Evolutionary conservation across 2,797 vertebrate species (phyloP).

Genomic region (Paguma larvata): DNA sequence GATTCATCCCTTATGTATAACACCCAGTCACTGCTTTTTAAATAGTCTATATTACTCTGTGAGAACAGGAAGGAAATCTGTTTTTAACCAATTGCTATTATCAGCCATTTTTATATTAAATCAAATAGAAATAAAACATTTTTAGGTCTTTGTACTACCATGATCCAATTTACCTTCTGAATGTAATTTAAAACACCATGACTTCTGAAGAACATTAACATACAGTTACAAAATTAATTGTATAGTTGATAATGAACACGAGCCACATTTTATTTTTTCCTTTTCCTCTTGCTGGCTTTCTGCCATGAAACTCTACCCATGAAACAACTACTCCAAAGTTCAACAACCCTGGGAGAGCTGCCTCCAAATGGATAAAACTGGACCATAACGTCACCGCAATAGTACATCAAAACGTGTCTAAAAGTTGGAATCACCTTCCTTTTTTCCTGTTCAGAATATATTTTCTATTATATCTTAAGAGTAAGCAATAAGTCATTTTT

Average conservation of each 20-base stretch:
- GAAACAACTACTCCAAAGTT: not conserved
- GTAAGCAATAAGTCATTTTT: not conserved
- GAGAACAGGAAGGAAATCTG: slow-evolving; percentile 35
- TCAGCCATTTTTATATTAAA: slow-evolving; percentile 22
- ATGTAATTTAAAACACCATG: not conserved
- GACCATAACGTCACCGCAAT: not conserved
- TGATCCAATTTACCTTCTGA: not conserved
- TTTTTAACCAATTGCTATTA: not conserved
- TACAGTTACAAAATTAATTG: not conserved
- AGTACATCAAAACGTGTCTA: not conserved
- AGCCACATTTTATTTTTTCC: not conserved
- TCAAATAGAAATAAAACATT: slow-evolving; percentile 49
- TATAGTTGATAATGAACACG: not conserved
- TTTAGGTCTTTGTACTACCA: not conserved
- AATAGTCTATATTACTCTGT: not conserved
- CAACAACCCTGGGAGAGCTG: not conserved
- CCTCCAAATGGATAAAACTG: not conserved
- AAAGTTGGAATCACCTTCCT: not conserved
- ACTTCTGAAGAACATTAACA: slow-evolving; percentile 15
- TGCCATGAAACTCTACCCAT: not conserved
- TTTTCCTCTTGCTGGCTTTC: not conserved
- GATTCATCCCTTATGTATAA: too few relatives aligned
- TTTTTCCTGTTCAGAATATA: not conserved
- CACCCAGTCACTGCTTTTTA: not conserved
- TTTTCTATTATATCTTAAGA: not conserved